Evolutionary conservation across 2,113 vertebrate species (phyloP).

Genomic region (Craseonycteris thonglongyai): DNA sequence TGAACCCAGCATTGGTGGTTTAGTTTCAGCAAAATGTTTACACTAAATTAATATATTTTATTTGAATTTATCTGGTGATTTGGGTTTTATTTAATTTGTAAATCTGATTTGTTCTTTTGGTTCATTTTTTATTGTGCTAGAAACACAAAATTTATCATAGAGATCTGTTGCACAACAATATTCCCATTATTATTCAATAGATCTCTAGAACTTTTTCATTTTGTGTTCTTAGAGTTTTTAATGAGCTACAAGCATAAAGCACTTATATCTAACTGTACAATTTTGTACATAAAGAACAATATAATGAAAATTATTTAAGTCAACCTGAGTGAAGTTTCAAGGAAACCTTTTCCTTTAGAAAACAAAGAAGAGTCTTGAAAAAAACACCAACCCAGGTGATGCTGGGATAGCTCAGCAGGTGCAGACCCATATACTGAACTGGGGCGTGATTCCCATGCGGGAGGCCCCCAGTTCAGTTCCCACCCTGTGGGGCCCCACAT

Average conservation of each 20-base stretch:
- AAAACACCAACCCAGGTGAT: no score
- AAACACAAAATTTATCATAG: not conserved
- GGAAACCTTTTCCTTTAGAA: not conserved
- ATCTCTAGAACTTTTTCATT: not conserved
- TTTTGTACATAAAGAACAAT: not conserved
- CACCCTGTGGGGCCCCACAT: no score
- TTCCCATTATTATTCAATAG: not conserved
- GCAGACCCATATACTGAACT: no score
- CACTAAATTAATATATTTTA: not conserved
- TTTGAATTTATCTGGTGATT: constrained; percentile 18
- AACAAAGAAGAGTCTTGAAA: not conserved
- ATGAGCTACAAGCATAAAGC: not conserved
- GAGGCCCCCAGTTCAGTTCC: no score
- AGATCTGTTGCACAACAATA: no score
- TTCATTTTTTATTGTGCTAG: not conserved
- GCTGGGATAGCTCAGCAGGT: no score
- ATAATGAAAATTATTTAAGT: not conserved
- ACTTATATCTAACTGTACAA: not conserved
- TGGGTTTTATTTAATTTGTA: constrained; percentile 9
- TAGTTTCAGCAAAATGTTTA: constrained; percentile 13
- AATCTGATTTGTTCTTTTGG: not conserved
- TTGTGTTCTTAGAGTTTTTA: not conserved
- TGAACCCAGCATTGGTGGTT: not conserved
- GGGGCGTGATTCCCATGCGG: no score
- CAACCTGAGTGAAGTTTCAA: not conserved